These are phyloP conservation scores for Galemys pyrenaicus DNA, from an alignment of 2,113 vertebrate species.

Conservation along the genomic window DNA sequence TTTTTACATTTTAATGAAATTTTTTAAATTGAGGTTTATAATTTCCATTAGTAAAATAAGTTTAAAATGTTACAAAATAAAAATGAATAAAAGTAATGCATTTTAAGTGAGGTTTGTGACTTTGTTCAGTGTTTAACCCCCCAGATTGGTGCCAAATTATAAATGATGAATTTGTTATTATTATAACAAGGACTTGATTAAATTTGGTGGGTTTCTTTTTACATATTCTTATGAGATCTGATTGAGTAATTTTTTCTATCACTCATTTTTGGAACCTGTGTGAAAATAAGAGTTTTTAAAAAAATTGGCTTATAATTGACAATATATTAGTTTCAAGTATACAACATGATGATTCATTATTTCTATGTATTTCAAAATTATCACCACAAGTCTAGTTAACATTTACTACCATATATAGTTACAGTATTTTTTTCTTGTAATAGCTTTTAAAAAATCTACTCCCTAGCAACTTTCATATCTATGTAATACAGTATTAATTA, in stretches of 20 bases:
- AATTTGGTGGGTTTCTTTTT: background rate
- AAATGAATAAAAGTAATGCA: background rate
- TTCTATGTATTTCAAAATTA: no score
- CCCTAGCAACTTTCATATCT: no score
- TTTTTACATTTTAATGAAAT: conserved; percentile 6
- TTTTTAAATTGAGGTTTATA: background rate
- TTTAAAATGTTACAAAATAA: conserved; percentile 38
- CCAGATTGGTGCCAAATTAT: background rate
- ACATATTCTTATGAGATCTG: background rate
- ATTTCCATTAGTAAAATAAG: background rate
- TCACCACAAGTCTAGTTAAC: no score
- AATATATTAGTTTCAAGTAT: no score
- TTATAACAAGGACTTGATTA: background rate
- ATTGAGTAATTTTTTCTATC: background rate
- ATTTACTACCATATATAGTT: no score
- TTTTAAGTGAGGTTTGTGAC: background rate
- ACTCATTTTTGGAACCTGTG: background rate
- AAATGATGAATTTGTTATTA: background rate
- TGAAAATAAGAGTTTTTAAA: background rate
- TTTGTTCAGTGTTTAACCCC: background rate
- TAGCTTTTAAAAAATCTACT: no score
- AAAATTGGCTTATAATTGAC: no score
- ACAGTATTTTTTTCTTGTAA: no score
- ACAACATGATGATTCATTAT: no score
- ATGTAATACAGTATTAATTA: no score